Base-by-base conservation (phyloP, 1,140 invertebrate species). In the Dendrolimus punctatus region DNA sequence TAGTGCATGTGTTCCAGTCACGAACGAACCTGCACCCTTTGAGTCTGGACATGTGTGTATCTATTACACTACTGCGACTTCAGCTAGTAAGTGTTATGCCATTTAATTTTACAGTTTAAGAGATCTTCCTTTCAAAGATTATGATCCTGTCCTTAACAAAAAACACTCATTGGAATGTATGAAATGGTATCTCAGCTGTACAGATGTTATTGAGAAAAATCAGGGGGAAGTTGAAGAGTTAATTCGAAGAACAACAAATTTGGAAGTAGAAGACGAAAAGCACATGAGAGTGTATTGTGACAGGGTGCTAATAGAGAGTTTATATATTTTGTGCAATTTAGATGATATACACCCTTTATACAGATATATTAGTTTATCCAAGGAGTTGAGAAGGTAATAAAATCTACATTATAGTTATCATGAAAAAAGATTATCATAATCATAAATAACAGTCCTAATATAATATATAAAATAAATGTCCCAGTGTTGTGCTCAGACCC, bases 161-260 rank as follows among this genome's bases (percentile, higher is more conserved):
- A 88, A 90, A 60, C 89, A 91, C 65, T 68, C 92, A 39, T 66
- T 89, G 48, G 91, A 92, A 73, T 92, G 91, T 60, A 75, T 92
- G 0, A 90, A 91, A 64, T 86, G 85, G 58, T 76, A 90, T 41
- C 68, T 92, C 0, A 68, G 66, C 38, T 80, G 90, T 7, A 91
- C 91, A 76, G 89, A 91, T 66, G 66, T 80, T 46, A 72, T 67
- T 40, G 78, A 84, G 42, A 6, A 59, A 48, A 53, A 53, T 9
- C 46, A 61, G 62, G 9, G 38, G 45, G 64, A 55, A 53, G 41
- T 65, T 45, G 55, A 61, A 61, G 8, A 66, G 41, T 37, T 70
- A 5, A 54, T 49, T 37, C 10, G 7, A 4, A 51, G 51, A 41
- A 9, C 71, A 4, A 60, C 55, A 9, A 46, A 42, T 39, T 48